phyloP scores from a whole-genome alignment of 2,797 vertebrate genomes.

The Ibycter americanus region DNA sequence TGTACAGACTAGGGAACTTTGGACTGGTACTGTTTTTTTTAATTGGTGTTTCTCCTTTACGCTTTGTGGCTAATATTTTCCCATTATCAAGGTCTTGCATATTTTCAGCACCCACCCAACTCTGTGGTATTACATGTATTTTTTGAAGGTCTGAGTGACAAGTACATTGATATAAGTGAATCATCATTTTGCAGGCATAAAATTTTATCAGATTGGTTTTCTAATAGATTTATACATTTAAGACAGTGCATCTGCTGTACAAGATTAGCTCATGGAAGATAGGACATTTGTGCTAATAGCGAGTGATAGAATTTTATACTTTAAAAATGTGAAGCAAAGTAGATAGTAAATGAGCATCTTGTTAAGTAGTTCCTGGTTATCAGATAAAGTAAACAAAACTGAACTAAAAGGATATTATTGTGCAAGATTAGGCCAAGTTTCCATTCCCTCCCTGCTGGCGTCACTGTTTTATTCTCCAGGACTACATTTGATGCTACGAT shows the following conservation, averaged over 20 bases:
- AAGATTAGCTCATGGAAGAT: conserved; percentile 78
- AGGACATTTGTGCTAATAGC: conserved; percentile 59
- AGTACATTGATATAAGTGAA: conserved; percentile 81
- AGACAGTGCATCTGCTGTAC: conserved; percentile 72
- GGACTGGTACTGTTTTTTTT: background rate
- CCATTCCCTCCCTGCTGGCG: background rate
- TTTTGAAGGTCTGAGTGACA: conserved; percentile 78
- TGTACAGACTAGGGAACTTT: background rate
- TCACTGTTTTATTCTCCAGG: conserved; percentile 14
- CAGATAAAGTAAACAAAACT: conserved; percentile 61
- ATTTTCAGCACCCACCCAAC: conserved; percentile 75
- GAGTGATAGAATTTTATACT: conserved; percentile 63
- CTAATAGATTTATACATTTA: conserved; percentile 77
- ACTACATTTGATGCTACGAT: background rate
- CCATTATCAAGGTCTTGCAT: conserved; percentile 79
- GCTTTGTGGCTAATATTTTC: conserved; percentile 75
- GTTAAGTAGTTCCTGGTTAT: conserved; percentile 64
- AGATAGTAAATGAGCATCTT: conserved; percentile 62
- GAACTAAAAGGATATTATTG: conserved; percentile 33
- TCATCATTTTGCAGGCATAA: conserved; percentile 79
- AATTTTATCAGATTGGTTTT: conserved; percentile 81
- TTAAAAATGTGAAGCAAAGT: conserved; percentile 51
- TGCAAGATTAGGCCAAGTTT: conserved; percentile 51
- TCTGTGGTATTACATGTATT: conserved; percentile 63
- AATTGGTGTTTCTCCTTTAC: conserved; percentile 58